Base-by-base conservation (phyloP, 2,797 vertebrate species). In the Phalanger gymnotis region DNA sequence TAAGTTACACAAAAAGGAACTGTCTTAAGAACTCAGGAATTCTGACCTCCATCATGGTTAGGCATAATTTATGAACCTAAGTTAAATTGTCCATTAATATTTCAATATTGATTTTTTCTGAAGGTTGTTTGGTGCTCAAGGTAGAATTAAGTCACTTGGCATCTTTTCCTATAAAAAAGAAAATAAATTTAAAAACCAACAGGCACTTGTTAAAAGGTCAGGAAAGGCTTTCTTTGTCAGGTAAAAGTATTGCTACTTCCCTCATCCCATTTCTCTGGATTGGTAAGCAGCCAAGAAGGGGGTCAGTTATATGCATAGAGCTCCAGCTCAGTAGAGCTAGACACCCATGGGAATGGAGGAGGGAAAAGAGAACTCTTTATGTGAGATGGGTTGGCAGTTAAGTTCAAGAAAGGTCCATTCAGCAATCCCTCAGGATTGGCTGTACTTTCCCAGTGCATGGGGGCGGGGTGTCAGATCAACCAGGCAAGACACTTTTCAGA, bases 131-230 rank as follows among this genome's bases (percentile, higher is more conserved):
- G 34, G 73, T 56, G 89, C 27, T 47, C 81, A 58, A 91, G 25
- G 30, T 14, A 87, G 53, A 94, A n/a, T 40, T 66, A 4, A 52
- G 91, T 30, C 40, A 25, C n/a, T 94, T 90, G 66, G 53, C 52
- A 95, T 56, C 81, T 91, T 96, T 92, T 53, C 54, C 81, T 40
- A 53, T 14, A 25, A 95, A 61, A 94, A 47, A 90, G 31, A 89
- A 90, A 51, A 93, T 94, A 40, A 94, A 40, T 30, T 96, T 47
- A 90, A 30, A 87, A 90, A 91, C 53, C 73, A 87, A 51, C n/a
- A 91, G 51, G 90, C 52, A 90, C 53, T 91, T 90, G 90, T 54
- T 19, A 66, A 31, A 94, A 89, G 90, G 54, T 91, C 56, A 95
- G 53, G 91, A 93, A 93, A 25, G 5, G n/a, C 93, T 51, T 51